These are phyloP conservation scores for Podotricha telesiphe DNA, from an alignment of 2,888 invertebrate species.

Conservation along the genomic window DNA sequence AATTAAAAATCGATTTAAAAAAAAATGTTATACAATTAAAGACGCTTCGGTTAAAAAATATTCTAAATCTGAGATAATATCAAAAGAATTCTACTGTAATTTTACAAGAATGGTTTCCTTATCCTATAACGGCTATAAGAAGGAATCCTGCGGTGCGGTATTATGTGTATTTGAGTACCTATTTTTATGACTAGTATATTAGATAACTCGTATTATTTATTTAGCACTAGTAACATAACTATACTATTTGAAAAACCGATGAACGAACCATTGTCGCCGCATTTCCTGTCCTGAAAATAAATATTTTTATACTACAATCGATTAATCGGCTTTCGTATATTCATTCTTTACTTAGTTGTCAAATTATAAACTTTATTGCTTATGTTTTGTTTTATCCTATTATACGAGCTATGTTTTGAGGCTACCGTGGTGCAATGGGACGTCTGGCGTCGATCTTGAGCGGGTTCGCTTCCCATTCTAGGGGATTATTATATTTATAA, in stretches of 20 bases:
- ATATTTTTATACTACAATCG: too few species aligned
- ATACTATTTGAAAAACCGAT: background rate
- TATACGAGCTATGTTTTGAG: too few species aligned
- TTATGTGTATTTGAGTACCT: constrained; percentile 5
- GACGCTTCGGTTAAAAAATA: background rate
- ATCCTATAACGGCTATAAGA: background rate
- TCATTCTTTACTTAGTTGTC: too few species aligned
- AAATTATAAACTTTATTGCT: too few species aligned
- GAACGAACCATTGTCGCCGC: background rate
- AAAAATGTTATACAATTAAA: constrained; percentile 1
- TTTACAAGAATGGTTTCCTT: background rate
- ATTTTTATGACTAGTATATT: background rate
- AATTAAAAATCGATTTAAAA: background rate
- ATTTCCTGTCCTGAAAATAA: background rate
- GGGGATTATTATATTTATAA: too few species aligned
- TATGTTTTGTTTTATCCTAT: too few species aligned
- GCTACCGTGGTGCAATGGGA: too few species aligned
- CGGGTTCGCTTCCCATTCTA: too few species aligned
- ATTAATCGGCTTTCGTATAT: too few species aligned
- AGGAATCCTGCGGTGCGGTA: constrained; percentile 4
- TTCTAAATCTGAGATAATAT: background rate
- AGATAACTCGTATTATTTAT: background rate
- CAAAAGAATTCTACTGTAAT: background rate
- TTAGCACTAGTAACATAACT: too few species aligned
- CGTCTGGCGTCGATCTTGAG: too few species aligned